phyloP scores from a whole-genome alignment of 2,888 invertebrate species.

The Caenorhabditis afra region DNA sequence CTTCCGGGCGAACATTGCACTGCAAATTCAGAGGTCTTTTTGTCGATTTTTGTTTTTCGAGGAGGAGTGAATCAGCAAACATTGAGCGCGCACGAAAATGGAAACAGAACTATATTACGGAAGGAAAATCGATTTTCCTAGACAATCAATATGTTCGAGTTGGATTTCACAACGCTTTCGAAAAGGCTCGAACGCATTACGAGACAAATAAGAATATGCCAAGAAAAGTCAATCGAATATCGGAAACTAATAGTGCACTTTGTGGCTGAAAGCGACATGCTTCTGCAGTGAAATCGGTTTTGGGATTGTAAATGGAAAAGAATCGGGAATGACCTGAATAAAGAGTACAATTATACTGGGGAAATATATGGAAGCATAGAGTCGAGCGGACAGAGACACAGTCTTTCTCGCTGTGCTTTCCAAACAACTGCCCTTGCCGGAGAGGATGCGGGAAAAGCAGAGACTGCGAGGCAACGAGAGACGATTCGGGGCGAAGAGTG shows the following conservation, averaged over 20 bases:
- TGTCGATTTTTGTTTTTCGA: conserved; percentile 21
- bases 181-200: too few relatives aligned
- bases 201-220: conserved; percentile 7
- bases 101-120: conserved; percentile 4
- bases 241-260: too few relatives aligned
- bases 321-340: conserved; percentile 3
- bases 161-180: too few relatives aligned
- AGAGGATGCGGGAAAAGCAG: neutral
- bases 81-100: conserved; percentile 21
- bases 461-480: conserved; percentile 12
- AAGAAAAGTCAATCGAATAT: neutral
- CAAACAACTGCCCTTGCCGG: conserved; percentile 20
- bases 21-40: neutral
- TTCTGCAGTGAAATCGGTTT: neutral
- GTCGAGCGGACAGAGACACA: conserved; percentile 4
- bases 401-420: conserved; percentile 20
- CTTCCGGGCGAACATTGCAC: conserved; percentile 71
- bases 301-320: neutral
- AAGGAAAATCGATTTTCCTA: conserved; percentile 11
- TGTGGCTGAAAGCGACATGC: too few relatives aligned
- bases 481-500: conserved; percentile 1
- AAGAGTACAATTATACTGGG: conserved; percentile 1
- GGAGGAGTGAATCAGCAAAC: conserved; percentile 39
- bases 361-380: conserved; percentile 11
- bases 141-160: too few relatives aligned